Evolutionary conservation across 2,888 invertebrate species (phyloP), one percentile per base, ranked within the genome.

Genomic region (Prenolepis imparis): DNA sequence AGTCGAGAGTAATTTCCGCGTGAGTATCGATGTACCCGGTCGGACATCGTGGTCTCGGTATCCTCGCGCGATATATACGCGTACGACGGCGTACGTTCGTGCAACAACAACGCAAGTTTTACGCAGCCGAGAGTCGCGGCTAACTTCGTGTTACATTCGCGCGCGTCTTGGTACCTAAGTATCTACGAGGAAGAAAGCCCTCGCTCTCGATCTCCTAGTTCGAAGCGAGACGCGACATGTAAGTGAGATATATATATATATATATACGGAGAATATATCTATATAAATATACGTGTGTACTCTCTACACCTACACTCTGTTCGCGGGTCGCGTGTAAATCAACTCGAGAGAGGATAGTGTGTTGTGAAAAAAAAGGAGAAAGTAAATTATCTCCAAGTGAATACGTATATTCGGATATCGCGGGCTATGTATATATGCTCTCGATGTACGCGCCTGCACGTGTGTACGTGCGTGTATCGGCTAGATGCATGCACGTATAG

Each of bases 41-140:
- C 66, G 77, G 28, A 77, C 66, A 24, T 66, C 44, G 44, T 15
- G 6, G 64, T 28, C 24, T 64, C 66, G 66, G 66, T 24, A 55
- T 66, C 39, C 52, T 21, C 66, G 64, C 66, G 66, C 66, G 55
- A n/a, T n/a, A 3, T 52, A 21, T 64, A 24, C 75, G 52, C 64
- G 52, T 64, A 36, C n/a, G n/a, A n/a, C n/a, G n/a, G n/a, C 52
- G 15, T 21, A 61, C n/a, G 63, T 63, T 74, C 74, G 74, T 24
- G 39, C n/a, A n/a, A n/a, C 75, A 24, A 36, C 64, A 55, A 55
- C 75, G 80, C n/a, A 64, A 80, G 39, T 63, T 63, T 39, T 24
- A 55, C 63, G 39, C 28, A 55, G 63, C 52, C 32, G 75, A 6
- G 8, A 55, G 11, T 39, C 39, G 55, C 41, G 44, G 21, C 32